Percentiles rank a stretch among this genome's conserved stretches.
Evolutionary conservation across 2,797 vertebrate genomes (phyloP).

Genomic region (Etheostoma perlongum): DNA sequence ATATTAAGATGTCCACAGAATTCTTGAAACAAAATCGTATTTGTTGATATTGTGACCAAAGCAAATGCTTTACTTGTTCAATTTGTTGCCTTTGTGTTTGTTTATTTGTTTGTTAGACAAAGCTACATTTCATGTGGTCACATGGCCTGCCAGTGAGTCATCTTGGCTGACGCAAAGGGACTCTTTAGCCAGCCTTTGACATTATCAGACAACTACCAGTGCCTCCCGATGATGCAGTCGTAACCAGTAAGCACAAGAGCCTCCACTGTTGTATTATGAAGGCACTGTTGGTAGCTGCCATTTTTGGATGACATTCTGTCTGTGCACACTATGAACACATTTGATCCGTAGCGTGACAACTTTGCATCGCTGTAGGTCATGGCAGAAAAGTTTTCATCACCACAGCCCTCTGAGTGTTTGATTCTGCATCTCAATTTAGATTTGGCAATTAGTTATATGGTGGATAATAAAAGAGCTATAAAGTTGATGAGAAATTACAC

Average conservation of each 20-base stretch:
- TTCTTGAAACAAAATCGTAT: slow-evolving; percentile 27
- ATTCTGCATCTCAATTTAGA: slow-evolving; percentile 49
- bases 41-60: slow-evolving; percentile 44
- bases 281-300: slow-evolving; percentile 27
- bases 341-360: slow-evolving; percentile 40
- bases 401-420: background rate
- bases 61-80: slow-evolving; percentile 20
- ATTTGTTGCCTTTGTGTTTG: slow-evolving; percentile 39
- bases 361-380: slow-evolving; percentile 31
- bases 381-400: background rate
- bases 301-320: slow-evolving; percentile 61
- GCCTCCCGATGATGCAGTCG: slow-evolving; percentile 51
- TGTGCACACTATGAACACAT: slow-evolving; percentile 32
- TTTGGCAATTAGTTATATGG: slow-evolving; percentile 52
- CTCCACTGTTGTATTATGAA: slow-evolving; percentile 64
- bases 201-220: slow-evolving; percentile 46
- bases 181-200: slow-evolving; percentile 47
- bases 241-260: slow-evolving; percentile 60
- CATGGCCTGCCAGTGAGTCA: slow-evolving; percentile 58
- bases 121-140: slow-evolving; percentile 42
- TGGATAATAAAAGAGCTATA: slow-evolving; percentile 59
- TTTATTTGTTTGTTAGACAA: slow-evolving; percentile 57
- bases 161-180: slow-evolving; percentile 33
- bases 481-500: slow-evolving; percentile 60
- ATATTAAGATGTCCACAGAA: background rate